A percentile compares a stretch with the other conserved stretches of the same genome.
Evolutionary conservation across 92 coral and sea anemone genomes (phyloP).

Genomic region (Phenganax subtilis): DNA sequence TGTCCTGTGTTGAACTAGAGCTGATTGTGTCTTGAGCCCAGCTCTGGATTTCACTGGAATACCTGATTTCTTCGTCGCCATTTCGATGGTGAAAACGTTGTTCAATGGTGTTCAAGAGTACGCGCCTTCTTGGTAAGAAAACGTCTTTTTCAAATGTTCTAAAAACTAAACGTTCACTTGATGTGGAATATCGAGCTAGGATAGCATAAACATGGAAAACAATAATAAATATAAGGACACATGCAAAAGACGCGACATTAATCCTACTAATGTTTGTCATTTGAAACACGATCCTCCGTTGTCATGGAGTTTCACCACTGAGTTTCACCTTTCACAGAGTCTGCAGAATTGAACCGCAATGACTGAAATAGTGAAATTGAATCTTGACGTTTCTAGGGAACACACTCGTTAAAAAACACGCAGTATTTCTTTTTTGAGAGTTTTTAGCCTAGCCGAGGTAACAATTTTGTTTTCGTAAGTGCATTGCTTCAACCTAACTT

Average conservation of each 20-base stretch:
- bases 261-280: slow-evolving; percentile 34
- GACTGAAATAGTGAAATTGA: not conserved
- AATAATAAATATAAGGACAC: not conserved
- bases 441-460: too few relatives aligned
- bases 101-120: not conserved
- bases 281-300: slow-evolving; percentile 40
- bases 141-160: not conserved
- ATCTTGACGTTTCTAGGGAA: not conserved
- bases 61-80: slow-evolving; percentile 13
- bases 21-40: not conserved
- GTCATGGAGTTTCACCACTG: slow-evolving; percentile 1
- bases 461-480: too few relatives aligned
- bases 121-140: not conserved
- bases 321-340: not conserved
- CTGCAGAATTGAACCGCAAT: not conserved
- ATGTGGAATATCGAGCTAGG: not conserved
- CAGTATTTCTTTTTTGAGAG: too few relatives aligned
- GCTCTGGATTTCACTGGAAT: slow-evolving; percentile 20
- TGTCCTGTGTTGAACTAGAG: not conserved
- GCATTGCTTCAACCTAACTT: too few relatives aligned
- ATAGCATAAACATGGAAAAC: not conserved
- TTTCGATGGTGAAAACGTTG: not conserved
- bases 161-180: not conserved
- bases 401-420: not conserved
- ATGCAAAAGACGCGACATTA: slow-evolving; percentile 34